Evolutionary conservation across 1,140 invertebrate species (phyloP), one percentile per base, ranked within the genome.

Genomic region (Zophobas morio): DNA sequence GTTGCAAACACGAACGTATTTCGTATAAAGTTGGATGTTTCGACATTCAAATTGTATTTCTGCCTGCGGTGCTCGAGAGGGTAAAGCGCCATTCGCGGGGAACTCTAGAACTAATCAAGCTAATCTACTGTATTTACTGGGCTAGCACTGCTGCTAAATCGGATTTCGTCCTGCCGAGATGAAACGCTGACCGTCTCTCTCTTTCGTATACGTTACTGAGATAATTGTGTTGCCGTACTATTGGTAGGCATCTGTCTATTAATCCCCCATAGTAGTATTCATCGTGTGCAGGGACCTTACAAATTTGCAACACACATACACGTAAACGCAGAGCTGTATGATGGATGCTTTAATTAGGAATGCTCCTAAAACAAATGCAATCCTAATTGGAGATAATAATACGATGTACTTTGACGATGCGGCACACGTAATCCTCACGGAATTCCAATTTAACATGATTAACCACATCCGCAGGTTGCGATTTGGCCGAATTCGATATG

Each of bases 81-180:
- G 71, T 73, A 73, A 73, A 54, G 75, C 54, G 75, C 40, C 70
- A 36, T 77, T 54, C 56, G 66, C 46, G 66, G 37, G 40, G 36
- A 73, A 72, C 40, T 74, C 56, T 66, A 73, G 60, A 77, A 77
- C 76, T 77, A 66, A 54, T 74, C 81, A 81, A 77, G 63, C 78
- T 82, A 82, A 81, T 82, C 73, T 78, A 81, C 71, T 77, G 79
- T 82, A 82, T 82, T 82, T 78, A 81, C 79, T 79, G 76, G 72
- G 57, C 81, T 81, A 56, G 72, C 72, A 81, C 74, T 78, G 76
- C 77, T 76, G 77, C 63, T 79, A 82, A 82, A 82, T 82, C 79
- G 74, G 81, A 82, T 82, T 82, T 79, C 60, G 74, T 71, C 77
- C 79, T 76, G 71, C 57, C 60, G 76, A 78, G 71, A 78, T 74